Evolutionary conservation across 2,888 invertebrate genomes (phyloP), one percentile per base, ranked within the genome.

Genomic region (Odontocerum albicorne): DNA sequence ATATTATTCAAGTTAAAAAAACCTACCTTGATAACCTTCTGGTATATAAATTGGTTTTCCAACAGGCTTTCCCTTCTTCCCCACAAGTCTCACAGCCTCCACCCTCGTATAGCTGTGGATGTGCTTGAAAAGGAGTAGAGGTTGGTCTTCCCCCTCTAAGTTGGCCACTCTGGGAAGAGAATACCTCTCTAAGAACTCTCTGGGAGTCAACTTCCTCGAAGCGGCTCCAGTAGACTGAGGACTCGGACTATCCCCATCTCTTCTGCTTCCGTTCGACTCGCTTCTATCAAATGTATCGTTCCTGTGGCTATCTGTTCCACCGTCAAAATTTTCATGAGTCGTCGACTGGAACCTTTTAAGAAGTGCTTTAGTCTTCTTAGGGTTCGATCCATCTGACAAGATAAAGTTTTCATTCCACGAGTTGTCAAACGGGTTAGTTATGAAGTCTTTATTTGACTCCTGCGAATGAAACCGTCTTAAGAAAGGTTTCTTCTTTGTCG

Each of bases 1-100:
- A 21, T n/a, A n/a, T n/a, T n/a, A n/a, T n/a, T n/a, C n/a, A n/a
- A n/a, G n/a, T 15, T 22, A 38, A 38, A 16, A 10, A 15, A 19
- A 75, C 80, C 79, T 63, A 85, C 85, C 85, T 70, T 82, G 80
- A 71, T 84, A 85, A 62, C 82, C 82, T 68, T 85, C 85, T 61
- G 85, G 85, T 67, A 85, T 83, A 64, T 81, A 82, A 59, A 85
- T 69, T 51, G 82, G 75, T 62, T 81, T 81, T 13, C 80, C 80
- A 12, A 81, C 80, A 61, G 77, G 66, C 66, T 65, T 81, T 44
- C 80, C 80, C 62, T 80, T 81, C 70, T 80, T 80, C 52, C 78
- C 78, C 7, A 75, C 68, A 59, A 82, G 65, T 46, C 82, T 81
- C 49, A 80, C 80, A 7, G 84, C 84, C 67, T 84, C 81, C 60